Conservation (phyloP, 2,113 vertebrate species). For the Chitala chitala region DNA sequence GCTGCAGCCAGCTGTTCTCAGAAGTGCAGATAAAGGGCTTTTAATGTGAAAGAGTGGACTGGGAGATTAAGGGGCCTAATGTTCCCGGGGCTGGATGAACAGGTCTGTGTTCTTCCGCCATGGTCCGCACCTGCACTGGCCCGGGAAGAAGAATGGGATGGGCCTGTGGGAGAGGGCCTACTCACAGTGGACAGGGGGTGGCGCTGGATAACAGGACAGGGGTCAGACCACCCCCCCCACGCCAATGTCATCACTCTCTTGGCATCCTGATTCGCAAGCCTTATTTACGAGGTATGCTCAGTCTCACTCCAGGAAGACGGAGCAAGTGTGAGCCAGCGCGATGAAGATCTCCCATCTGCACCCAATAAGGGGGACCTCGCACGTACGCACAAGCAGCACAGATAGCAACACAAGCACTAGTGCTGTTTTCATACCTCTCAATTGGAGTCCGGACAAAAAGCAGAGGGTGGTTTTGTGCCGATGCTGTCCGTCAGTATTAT, state of each 20-base stretch:
- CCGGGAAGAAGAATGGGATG: not conserved
- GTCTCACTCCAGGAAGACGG: not conserved
- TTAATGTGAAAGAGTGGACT: conserved; percentile 39
- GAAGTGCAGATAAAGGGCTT: conserved; percentile 49
- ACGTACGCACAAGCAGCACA: not conserved
- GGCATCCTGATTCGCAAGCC: not conserved
- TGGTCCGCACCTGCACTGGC: conserved; percentile 53
- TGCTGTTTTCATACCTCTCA: not conserved
- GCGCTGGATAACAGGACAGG: not conserved
- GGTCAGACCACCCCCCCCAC: conserved; percentile 14
- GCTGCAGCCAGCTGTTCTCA: conserved; percentile 50
- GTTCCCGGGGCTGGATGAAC: conserved; percentile 33
- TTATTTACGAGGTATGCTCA: conserved; percentile 29
- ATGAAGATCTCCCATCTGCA: conserved; percentile 10
- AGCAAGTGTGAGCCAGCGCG: not conserved
- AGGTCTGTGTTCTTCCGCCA: conserved; percentile 44
- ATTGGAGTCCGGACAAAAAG: too few relatives aligned
- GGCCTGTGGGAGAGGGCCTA: conserved; percentile 26
- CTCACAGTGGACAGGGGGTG: not conserved
- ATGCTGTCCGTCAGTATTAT: too few relatives aligned
- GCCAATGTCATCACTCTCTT: conserved; percentile 27
- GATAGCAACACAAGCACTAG: not conserved
- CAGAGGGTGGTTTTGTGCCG: too few relatives aligned
- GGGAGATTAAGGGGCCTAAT: conserved; percentile 35
- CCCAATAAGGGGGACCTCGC: conserved; percentile 2